Base-by-base conservation (phyloP, 2,888 invertebrate species). In the Neoscelio sp. region DNA sequence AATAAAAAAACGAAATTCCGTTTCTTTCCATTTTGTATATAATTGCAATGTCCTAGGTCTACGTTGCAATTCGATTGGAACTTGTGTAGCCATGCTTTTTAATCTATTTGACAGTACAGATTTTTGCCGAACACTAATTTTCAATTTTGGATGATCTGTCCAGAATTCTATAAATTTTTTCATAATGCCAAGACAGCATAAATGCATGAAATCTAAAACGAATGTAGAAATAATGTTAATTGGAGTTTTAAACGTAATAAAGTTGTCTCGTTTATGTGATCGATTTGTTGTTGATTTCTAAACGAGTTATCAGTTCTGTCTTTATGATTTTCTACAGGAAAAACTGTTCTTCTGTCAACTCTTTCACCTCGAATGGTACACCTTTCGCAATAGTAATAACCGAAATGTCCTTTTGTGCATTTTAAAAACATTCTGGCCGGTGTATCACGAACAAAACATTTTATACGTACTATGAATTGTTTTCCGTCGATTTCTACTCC, bases 211-310 rank as follows among this genome's bases (percentile, higher is more conserved):
- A 33, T 60, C 60, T n/a, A 60, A 15, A 6, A 42, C 26, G 8
- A 58, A 58, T 7, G 15, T 8, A 15, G 15, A 18, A 7, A 12
- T 18, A 17, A 42, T 42, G n/a, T 18, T 15, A 15, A 42, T 18
- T 4, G 18, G 42, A 13, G 13, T 56, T 30, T 60, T 15, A 26
- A 79, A 5, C 15, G 18, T 28, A 71, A 23, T 26, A 80, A 62
- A 15, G 77, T 60, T 2, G 80, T 56, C 13, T 65, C 18, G 33
- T 33, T 77, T 74, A 17, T 80, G 77, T 8, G 58, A 20, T 67
- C 46, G 12, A 30, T 30, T 56, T 64, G 60, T 18, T 40, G 35
- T 0, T 70, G 65, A n/a, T n/a, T n/a, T n/a, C n/a, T n/a, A 33
- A 79, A 79, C 7, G 65, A 35, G 10, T 1, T 6, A 42, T 77